Evolutionary conservation across 1,140 invertebrate genomes (phyloP).

Genomic region (Ladona fulva): DNA sequence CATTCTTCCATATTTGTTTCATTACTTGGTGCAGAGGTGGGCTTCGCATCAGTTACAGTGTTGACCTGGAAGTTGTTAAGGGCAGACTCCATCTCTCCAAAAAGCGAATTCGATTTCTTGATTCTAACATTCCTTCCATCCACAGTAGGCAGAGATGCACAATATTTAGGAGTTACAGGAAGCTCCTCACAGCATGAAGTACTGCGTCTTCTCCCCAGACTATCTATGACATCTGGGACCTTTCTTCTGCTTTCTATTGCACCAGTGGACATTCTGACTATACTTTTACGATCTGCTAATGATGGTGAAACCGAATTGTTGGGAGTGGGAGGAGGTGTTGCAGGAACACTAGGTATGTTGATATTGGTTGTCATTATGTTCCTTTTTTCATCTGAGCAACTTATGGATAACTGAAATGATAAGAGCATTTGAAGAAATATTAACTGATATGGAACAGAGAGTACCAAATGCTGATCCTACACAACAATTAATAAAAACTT

Average conservation of each 20-base stretch:
- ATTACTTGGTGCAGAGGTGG: background rate
- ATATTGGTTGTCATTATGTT: too few relatives aligned
- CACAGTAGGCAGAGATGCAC: background rate
- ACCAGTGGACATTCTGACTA: background rate
- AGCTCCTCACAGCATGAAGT: background rate
- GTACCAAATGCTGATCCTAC: too few relatives aligned
- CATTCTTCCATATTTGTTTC: background rate
- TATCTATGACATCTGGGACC: background rate
- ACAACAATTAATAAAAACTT: too few relatives aligned
- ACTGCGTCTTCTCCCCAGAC: background rate
- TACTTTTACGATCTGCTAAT: background rate
- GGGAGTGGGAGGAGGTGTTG: background rate
- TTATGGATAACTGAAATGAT: too few relatives aligned
- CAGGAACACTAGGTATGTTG: background rate
- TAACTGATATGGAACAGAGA: too few relatives aligned
- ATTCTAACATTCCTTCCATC: background rate
- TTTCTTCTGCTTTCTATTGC: background rate
- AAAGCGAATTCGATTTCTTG: background rate
- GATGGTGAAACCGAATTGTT: background rate
- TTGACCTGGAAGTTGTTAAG: background rate
- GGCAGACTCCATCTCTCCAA: background rate
- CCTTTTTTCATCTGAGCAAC: too few relatives aligned
- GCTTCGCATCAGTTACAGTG: background rate
- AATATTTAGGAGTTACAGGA: background rate
- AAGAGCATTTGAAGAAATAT: too few relatives aligned